Evolutionary conservation across 2,797 vertebrate genomes (phyloP), one percentile per base, ranked within the genome.

Genomic region (Melanotaenia trifasciata): DNA sequence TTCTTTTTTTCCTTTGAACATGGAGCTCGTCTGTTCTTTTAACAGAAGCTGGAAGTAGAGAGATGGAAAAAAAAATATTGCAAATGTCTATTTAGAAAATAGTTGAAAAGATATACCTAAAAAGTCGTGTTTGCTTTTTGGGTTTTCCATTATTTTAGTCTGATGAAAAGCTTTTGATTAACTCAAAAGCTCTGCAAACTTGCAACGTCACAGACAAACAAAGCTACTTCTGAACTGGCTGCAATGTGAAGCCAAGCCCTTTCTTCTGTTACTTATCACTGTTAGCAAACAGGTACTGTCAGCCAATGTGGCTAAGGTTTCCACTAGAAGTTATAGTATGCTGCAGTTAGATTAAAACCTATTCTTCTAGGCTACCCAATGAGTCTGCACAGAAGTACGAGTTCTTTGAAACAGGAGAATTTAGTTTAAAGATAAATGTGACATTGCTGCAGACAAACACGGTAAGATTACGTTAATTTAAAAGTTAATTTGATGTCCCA

Each of bases 1-100:
- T 18, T 96, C 96, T 68, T 99, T 99, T 88, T 95, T 98, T 9
- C 96, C 97, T 53, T 92, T 90, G 89, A 99, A 99, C 35, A 98
- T 81, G 0, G 92, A 90, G 40, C 97, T 98, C 0, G 96, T 84
- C 47, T 96, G 89, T 43, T 72, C 92, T 88, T 98, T 99, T 7
- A 97, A 91, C 86, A 95, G 90, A 70, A 99, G 87, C 97, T 99
- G 83, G 5, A 79, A 81, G 18, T 50, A 79, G 5, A 45, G 14
- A 66, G 9, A 53, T 43, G 14, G 5, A 43, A 14, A 43, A 43
- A 43, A 40, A 35, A 7, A 35, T 7, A 7, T 10, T 30, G 28
- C 28, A 35, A 35, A 35, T 40, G 38, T 40, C 38, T 12, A 38
- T 40, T 40, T 13, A 40, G 38, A 40, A 40, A 7, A 35, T 40